These are phyloP conservation scores for Linepithema humile DNA, from an alignment of 1,140 invertebrate genomes.

Conservation along the genomic window DNA sequence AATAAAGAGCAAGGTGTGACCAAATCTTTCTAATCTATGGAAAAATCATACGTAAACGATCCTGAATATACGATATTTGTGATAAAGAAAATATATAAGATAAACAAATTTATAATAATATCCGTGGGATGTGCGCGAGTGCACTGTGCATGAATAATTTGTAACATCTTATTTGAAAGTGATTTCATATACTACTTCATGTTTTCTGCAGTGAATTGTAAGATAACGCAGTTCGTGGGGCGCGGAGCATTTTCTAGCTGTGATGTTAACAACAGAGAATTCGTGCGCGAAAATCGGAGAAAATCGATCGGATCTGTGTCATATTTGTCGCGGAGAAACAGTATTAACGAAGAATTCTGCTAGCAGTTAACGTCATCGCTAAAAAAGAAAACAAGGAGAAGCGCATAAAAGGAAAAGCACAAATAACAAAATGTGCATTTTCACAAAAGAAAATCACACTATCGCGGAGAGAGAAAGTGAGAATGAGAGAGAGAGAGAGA, in stretches of 20 bases:
- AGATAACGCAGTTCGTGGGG: constrained; percentile 52
- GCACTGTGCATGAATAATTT: constrained; percentile 31
- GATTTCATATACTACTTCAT: constrained; percentile 63
- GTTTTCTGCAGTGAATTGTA: constrained; percentile 57
- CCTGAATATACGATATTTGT: background rate
- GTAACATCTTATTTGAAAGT: constrained; percentile 37
- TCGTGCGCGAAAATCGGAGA: background rate
- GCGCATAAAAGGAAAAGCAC: constrained; percentile 11
- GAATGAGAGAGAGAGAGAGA: background rate
- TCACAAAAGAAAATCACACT: background rate
- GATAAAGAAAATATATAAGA: background rate
- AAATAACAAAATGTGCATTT: constrained; percentile 16
- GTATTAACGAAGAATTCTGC: constrained; percentile 40
- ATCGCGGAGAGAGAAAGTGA: background rate
- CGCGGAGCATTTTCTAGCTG: constrained; percentile 53
- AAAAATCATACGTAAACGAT: background rate
- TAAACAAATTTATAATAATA: background rate
- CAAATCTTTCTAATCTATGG: background rate
- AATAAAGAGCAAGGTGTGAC: background rate
- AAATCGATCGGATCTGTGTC: constrained; percentile 42
- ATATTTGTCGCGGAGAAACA: constrained; percentile 64
- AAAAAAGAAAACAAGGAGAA: constrained; percentile 25
- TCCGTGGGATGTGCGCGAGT: constrained; percentile 6
- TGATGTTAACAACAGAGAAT: constrained; percentile 65
- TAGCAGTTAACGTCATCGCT: constrained; percentile 54